Percentiles rank a stretch among this genome's conserved stretches.
These are phyloP conservation scores for Hypothenemus hampei DNA, from an alignment of 1,140 invertebrate species.

Conservation along the genomic window DNA sequence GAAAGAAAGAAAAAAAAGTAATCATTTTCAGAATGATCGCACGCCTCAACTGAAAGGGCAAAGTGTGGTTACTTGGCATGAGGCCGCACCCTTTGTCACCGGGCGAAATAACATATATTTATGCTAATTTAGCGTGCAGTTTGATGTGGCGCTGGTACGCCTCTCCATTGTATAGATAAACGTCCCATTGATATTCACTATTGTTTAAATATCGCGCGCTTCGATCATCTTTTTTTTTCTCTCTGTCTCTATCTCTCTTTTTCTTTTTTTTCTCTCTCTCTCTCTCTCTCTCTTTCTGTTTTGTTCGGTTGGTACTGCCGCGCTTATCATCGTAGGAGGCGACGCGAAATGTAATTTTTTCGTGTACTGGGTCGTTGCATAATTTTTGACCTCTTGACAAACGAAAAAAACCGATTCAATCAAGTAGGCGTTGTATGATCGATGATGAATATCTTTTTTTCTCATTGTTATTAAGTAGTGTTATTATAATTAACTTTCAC, in stretches of 20 bases:
- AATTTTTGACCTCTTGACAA: conserved; percentile 12
- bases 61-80: too few species aligned
- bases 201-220: conserved; percentile 30
- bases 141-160: conserved; percentile 28
- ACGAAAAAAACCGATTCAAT: too few species aligned
- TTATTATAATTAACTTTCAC: too few species aligned
- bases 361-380: conserved; percentile 22
- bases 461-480: too few species aligned
- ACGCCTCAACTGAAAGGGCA: conserved; percentile 13
- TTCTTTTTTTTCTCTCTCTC: neutral
- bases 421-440: too few species aligned
- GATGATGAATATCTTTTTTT: too few species aligned
- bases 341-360: conserved; percentile 22
- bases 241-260: too few species aligned
- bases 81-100: conserved; percentile 25
- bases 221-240: conserved; percentile 23
- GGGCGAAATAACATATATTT: conserved; percentile 37
- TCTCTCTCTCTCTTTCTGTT: neutral
- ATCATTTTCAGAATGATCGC: too few species aligned
- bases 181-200: conserved; percentile 36
- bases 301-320: conserved; percentile 7
- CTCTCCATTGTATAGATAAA: conserved; percentile 35
- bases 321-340: conserved; percentile 12
- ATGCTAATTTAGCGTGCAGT: conserved; percentile 31
- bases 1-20: too few species aligned